Evolutionary conservation across 2,113 vertebrate genomes (phyloP).

Genomic region (Dolichotis patagonum): DNA sequence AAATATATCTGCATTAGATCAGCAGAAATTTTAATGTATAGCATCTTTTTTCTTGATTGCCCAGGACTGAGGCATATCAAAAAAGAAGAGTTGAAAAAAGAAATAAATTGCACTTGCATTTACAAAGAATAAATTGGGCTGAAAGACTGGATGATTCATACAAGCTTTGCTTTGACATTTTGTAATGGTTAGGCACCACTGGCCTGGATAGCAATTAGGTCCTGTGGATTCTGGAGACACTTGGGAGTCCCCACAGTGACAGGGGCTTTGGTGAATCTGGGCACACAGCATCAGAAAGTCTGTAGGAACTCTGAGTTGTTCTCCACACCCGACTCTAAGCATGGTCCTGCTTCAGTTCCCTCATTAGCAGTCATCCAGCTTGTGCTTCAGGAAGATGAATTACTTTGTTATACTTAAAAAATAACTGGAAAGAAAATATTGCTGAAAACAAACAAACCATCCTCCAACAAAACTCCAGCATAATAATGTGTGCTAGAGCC

Average conservation of each 20-base stretch:
- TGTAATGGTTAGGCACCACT: neutral
- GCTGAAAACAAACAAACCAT: constrained; percentile 59
- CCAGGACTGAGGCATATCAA: neutral
- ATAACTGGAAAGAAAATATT: constrained; percentile 62
- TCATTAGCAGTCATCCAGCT: neutral
- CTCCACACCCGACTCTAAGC: neutral
- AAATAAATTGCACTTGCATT: neutral
- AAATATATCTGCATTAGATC: neutral
- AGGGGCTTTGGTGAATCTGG: neutral
- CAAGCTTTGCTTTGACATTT: neutral
- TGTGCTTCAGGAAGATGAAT: constrained; percentile 50
- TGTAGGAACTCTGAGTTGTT: neutral
- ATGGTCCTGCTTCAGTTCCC: neutral
- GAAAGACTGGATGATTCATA: neutral
- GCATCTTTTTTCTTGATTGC: neutral
- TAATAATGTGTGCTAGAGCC: neutral
- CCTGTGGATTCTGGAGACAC: neutral
- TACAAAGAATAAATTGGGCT: neutral
- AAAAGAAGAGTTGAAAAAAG: neutral
- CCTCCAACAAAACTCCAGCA: neutral
- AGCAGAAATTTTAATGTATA: neutral
- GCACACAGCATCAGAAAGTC: neutral
- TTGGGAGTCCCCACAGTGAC: neutral
- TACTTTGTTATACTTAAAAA: constrained; percentile 55
- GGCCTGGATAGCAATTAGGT: neutral